Percentiles rank a stretch among this genome's conserved stretches.
Conservation (phyloP, 92 coral and sea anemone genomes). For the Blastomussa wellsi region DNA sequence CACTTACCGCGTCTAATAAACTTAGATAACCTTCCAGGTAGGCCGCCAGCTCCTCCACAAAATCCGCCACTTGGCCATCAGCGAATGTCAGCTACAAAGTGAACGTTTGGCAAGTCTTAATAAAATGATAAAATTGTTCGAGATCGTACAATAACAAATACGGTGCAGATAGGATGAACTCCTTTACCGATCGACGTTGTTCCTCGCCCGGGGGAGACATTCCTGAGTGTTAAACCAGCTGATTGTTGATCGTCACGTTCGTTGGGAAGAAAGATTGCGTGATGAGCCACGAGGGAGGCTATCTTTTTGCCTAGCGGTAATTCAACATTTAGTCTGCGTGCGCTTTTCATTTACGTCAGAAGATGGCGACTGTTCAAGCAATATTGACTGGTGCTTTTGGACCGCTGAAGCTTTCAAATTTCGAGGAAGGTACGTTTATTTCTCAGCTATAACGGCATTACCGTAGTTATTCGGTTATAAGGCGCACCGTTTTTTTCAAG, state of each 20-base stretch:
- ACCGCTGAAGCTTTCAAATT: slow-evolving; percentile 18
- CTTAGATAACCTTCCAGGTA: slow-evolving; percentile 4
- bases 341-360: slow-evolving; percentile 12
- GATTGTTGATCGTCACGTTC: slow-evolving; percentile 1
- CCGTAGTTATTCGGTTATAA: too few relatives aligned
- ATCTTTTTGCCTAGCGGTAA: too few relatives aligned
- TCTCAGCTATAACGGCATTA: slow-evolving; percentile 14
- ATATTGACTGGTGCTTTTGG: slow-evolving; percentile 7
- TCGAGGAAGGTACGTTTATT: slow-evolving; percentile 11
- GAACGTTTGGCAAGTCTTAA: not conserved
- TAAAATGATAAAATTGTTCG: slow-evolving; percentile 15
- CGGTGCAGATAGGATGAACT: not conserved
- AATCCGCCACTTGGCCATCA: too few relatives aligned
- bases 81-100: slow-evolving; percentile 9
- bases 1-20: slow-evolving; percentile 12
- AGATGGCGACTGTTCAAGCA: slow-evolving; percentile 16
- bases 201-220: slow-evolving; percentile 21
- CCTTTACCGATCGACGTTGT: slow-evolving; percentile 9
- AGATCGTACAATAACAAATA: slow-evolving; percentile 10
- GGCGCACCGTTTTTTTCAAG: too few relatives aligned
- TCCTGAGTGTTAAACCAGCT: slow-evolving; percentile 1
- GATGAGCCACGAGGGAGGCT: too few relatives aligned
- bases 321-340: slow-evolving; percentile 11
- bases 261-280: too few relatives aligned
- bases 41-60: not conserved